Base-by-base conservation (phyloP, 2,797 vertebrate genomes). In the Tragelaphus oryx region DNA sequence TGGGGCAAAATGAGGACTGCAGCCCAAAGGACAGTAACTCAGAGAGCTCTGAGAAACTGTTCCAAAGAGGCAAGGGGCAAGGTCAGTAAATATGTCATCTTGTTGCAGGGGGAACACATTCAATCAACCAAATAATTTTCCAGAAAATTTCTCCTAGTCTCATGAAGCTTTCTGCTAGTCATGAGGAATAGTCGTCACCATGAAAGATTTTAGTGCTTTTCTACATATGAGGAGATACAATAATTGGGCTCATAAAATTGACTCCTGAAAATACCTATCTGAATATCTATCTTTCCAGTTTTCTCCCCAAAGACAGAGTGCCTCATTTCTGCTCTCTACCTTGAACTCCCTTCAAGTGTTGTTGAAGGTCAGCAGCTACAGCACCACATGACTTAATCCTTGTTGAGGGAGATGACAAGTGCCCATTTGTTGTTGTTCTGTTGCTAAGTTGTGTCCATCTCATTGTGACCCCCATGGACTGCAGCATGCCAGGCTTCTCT, bases 181-280 rank as follows among this genome's bases (percentile, higher is more conserved):
- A 13, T 0, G 11, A 41, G 37, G 68, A 71, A 41, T 22, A 41
- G 68, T 41, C 3, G 0, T 24, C 1, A 0, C 37, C 37, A 24
- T 41, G 68, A 71, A 71, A 37, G 20, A 24, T 71, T 71, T 71
- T 41, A 71, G 33, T 41, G 11, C 68, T 71, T 71, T 71, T 71
- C 37, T 41, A 24, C 37, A 41, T 13, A 41, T 41, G 3, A 71
- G 68, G 37, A 41, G 68, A 71, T 71, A 24, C 20, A 24, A 41
- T 12, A 71, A 71, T 41, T 41, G 37, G 68, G 37, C 11, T 71
- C 22, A 71, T 41, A 71, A 71, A 41, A 41, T 24, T 33, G 24
- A 41, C 37, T 71, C 68, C 37, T 71, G 65, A 41, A 12, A 71
- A 71, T 71, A 71, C 1, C 37, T 41, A 24, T 71, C 37, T 71